A percentile compares a stretch with the other conserved stretches of the same genome.
Conservation (phyloP, 2,113 vertebrate genomes). For the Gulo gulo region DNA sequence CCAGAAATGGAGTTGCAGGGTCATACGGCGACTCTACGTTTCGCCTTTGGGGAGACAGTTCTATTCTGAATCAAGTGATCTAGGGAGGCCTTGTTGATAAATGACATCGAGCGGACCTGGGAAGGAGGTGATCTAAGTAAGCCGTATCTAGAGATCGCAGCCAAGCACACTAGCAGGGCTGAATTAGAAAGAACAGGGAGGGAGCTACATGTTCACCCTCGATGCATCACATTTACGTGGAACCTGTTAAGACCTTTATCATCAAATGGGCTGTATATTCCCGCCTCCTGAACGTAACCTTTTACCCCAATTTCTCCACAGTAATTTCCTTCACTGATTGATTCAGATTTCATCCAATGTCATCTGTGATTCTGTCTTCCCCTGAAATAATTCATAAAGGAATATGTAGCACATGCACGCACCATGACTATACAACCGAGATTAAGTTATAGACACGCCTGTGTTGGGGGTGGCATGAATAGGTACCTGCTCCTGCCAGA, state of each 20-base stretch:
- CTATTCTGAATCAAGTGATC: not conserved
- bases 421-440: not conserved
- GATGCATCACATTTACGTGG: not conserved
- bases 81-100: not conserved
- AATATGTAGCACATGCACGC: not conserved
- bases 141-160: not conserved
- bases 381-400: not conserved
- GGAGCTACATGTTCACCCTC: not conserved
- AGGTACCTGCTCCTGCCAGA: not conserved
- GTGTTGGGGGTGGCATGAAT: not conserved
- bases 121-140: not conserved
- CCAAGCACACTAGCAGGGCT: too few species aligned
- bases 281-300: not conserved
- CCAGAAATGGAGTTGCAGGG: not conserved
- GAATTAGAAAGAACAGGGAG: not conserved
- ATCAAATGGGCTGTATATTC: not conserved
- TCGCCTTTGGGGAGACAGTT: not conserved
- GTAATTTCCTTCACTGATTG: not conserved
- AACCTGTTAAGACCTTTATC: not conserved
- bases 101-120: not conserved
- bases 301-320: not conserved
- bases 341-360: not conserved
- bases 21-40: not conserved
- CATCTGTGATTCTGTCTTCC: not conserved
- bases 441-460: not conserved